phyloP scores from a whole-genome alignment of 2,797 vertebrate genomes.

The Sebastes itinus region DNA sequence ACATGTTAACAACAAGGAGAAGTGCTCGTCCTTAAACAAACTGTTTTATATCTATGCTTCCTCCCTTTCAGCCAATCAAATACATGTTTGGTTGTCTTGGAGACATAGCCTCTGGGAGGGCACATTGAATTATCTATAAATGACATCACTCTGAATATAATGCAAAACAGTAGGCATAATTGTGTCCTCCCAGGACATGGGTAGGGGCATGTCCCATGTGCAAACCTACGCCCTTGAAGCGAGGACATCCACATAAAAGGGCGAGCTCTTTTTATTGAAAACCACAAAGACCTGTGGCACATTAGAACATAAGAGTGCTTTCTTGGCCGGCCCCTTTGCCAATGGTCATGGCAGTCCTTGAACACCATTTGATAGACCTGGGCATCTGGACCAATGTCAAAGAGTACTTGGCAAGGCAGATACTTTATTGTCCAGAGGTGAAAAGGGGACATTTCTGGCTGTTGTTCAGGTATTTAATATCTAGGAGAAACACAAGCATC shows the following conservation, averaged over 20 bases:
- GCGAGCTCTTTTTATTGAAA: conserved; percentile 36
- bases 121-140: neutral
- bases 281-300: conserved; percentile 30
- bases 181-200: neutral
- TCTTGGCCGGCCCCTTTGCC: conserved; percentile 61
- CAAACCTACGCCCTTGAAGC: neutral
- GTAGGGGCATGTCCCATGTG: neutral
- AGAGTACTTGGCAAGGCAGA: conserved; percentile 58
- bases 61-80: neutral
- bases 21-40: too few species aligned
- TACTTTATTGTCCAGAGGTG: conserved; percentile 61
- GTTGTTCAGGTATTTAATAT: conserved; percentile 69
- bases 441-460: conserved; percentile 67
- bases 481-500: conserved; percentile 67
- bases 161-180: neutral
- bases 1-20: too few species aligned
- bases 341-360: conserved; percentile 45
- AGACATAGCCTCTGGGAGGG: neutral
- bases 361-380: conserved; percentile 70
- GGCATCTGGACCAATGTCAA: conserved; percentile 72
- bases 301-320: conserved; percentile 67
- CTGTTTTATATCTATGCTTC: too few species aligned
- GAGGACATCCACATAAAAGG: neutral
- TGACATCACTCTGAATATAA: neutral
- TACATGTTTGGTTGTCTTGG: neutral